Evolutionary conservation across 2,113 vertebrate genomes (phyloP).

Genomic region (Balaenoptera acutorostrata): DNA sequence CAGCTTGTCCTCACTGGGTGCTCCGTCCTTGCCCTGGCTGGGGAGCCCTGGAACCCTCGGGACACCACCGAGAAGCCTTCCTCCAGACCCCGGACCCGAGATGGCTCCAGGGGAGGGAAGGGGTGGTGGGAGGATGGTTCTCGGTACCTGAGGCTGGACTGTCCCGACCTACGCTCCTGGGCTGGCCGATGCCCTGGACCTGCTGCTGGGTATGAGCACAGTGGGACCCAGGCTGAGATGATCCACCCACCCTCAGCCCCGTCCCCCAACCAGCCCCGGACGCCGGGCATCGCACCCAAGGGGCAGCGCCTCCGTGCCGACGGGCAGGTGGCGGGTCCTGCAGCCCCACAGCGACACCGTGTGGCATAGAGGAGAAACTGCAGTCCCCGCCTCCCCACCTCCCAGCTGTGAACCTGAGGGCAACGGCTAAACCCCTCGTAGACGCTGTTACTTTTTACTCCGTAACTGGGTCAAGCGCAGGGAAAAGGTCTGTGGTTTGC

Average conservation of each 20-base stretch:
- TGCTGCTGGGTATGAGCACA: background rate
- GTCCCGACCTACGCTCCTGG: background rate
- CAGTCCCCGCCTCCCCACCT: background rate
- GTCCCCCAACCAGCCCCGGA: background rate
- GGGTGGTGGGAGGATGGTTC: background rate
- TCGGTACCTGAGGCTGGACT: background rate
- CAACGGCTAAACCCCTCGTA: background rate
- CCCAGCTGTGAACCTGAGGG: background rate
- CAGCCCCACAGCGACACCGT: slow-evolving; percentile 10
- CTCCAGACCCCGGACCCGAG: background rate
- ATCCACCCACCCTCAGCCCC: no score
- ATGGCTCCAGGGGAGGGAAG: background rate
- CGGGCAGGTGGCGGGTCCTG: fast-evolving
- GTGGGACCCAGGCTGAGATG: background rate
- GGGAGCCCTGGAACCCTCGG: background rate
- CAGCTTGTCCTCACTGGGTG: background rate
- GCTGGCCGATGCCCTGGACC: background rate
- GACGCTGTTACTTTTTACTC: background rate
- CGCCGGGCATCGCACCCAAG: no score
- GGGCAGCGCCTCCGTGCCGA: background rate
- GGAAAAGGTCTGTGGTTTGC: background rate
- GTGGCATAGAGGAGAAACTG: background rate
- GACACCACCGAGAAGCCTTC: background rate
- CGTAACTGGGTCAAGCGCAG: background rate
- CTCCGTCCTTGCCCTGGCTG: no score